Base-by-base conservation (phyloP, 2,113 vertebrate species). In the Poeciliopsis turrubarensis region DNA sequence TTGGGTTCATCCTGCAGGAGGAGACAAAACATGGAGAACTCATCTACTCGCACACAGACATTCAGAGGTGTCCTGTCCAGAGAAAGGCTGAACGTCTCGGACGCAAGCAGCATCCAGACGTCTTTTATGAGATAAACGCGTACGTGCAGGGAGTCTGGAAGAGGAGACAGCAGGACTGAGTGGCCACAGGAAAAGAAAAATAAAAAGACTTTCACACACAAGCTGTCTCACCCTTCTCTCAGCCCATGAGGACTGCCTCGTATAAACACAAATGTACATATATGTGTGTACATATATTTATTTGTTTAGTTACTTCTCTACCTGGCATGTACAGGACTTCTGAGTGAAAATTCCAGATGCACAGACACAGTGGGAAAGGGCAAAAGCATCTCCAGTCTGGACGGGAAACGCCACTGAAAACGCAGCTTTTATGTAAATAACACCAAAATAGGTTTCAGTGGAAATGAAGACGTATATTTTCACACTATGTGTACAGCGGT, bases 201-300 rank as follows among this genome's bases (percentile, higher is more conserved):
- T 4, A 61, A 69, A 77, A 27, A 75, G 69, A 73, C 66, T 81
- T 77, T 74, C 51, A 44, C n/a, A 64, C 72, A 84, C 77, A 68
- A 63, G 61, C 84, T 60, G 78, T 75, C 78, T 84, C 73, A 71
- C 82, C 71, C 70, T 62, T 51, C 68, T 61, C 54, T 64, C 70
- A 77, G 72, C 88, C 76, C 80, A 75, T 65, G 78, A 85, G 72
- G 85, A 87, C 81, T 83, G 83, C 85, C 61, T 82, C 64, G 80
- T 75, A 80, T 78, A 80, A 83, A 80, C 78, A 77, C 79, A 83
- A 41, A 72, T 93, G 92, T 92, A 92, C 77, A 92, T 91, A 91
- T 88, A 90, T 92, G 89, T 91, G 89, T 93, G 91, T 89, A 90
- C 89, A 91, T 91, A 90, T 93, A 92, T 92, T 92, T 93, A 92